Evolutionary conservation across 53 echinoderm and acorn worm species (phyloP).

Genomic region (Antedon mediterranea): DNA sequence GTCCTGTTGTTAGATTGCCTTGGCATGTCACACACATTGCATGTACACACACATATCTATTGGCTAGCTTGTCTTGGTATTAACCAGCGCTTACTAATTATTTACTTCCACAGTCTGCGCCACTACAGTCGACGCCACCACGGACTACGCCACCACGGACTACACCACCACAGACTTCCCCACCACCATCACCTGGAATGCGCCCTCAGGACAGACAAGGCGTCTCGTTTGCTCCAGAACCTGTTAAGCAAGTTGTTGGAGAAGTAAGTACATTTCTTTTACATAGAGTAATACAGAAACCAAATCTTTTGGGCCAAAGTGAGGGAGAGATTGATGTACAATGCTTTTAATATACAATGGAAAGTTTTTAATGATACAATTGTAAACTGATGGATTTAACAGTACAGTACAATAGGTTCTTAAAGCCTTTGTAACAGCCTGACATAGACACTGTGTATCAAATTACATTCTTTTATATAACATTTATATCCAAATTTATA

Average conservation of each 20-base stretch:
- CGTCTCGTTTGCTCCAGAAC: conserved; percentile 96
- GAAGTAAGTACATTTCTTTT: too few species aligned
- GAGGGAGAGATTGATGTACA: too few species aligned
- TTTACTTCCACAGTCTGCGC: not conserved
- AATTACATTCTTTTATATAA: too few species aligned
- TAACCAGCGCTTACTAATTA: not conserved
- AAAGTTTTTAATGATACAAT: too few species aligned
- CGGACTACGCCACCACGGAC: not conserved
- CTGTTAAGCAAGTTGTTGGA: conserved; percentile 80
- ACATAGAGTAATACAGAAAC: too few species aligned
- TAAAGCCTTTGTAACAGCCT: too few species aligned
- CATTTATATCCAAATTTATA: too few species aligned
- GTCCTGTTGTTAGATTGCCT: not conserved
- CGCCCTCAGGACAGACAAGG: conserved; percentile 22
- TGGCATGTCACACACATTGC: not conserved
- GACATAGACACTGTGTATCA: too few species aligned
- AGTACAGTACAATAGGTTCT: too few species aligned
- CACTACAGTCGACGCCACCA: not conserved
- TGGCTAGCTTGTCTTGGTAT: not conserved
- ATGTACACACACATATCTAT: not conserved
- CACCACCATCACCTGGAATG: not conserved
- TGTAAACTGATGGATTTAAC: too few species aligned
- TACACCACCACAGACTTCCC: not conserved
- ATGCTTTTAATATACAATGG: too few species aligned
- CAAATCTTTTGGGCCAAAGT: too few species aligned